phyloP scores from a whole-genome alignment of 2,113 vertebrate genomes.

The Scomber japonicus region DNA sequence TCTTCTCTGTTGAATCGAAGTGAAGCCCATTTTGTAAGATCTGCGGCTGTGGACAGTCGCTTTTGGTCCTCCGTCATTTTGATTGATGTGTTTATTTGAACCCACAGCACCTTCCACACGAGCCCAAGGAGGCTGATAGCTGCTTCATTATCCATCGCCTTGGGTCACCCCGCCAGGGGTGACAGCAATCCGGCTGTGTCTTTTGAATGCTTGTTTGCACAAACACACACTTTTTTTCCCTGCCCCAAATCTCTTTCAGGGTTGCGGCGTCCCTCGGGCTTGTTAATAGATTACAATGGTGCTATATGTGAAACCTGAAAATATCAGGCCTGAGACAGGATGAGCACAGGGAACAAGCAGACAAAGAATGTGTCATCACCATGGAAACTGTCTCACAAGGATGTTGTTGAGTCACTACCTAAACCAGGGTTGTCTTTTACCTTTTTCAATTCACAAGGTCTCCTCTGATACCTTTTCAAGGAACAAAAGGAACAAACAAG shows the following conservation, averaged over 20 bases:
- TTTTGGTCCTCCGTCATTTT: constrained; percentile 44
- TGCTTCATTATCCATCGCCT: constrained; percentile 31
- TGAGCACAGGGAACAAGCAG: not conserved
- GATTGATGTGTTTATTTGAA: constrained; percentile 69
- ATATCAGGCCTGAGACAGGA: constrained; percentile 36
- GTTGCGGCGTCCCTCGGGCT: constrained; percentile 29
- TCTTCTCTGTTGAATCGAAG: constrained; percentile 36
- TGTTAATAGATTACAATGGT: constrained; percentile 33
- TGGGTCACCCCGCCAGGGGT: constrained; percentile 34
- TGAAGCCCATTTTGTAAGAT: constrained; percentile 50
- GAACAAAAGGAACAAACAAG: not conserved
- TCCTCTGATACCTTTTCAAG: not conserved
- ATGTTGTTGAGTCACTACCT: constrained; percentile 11
- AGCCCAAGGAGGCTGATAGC: constrained; percentile 21
- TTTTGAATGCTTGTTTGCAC: constrained; percentile 22
- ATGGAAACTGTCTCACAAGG: constrained; percentile 56
- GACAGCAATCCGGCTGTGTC: constrained; percentile 24
- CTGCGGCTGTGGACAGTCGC: constrained; percentile 15
- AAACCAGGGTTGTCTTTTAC: constrained; percentile 9
- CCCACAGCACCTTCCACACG: constrained; percentile 1
- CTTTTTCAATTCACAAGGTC: constrained; percentile 14
- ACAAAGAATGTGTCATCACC: constrained; percentile 43
- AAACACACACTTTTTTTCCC: not conserved
- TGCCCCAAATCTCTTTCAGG: not conserved
- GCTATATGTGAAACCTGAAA: constrained; percentile 35